Conservation (phyloP, 2,888 invertebrate genomes). For the Acleris holmiana region DNA sequence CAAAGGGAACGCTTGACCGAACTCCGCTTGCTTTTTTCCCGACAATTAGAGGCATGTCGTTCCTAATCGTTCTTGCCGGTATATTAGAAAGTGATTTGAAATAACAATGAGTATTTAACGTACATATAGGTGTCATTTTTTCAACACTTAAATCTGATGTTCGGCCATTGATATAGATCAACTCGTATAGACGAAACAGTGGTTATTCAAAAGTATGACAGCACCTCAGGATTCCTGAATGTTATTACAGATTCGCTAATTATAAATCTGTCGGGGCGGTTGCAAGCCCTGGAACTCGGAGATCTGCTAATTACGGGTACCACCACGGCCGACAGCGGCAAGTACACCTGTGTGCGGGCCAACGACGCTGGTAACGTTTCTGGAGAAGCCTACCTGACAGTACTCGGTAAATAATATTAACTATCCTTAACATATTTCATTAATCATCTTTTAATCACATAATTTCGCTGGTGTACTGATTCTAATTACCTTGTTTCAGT, state of each 20-base stretch:
- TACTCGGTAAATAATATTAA: constrained; percentile 85
- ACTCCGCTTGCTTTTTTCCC: too few species aligned
- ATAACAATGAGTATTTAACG: too few species aligned
- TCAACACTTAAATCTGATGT: too few species aligned
- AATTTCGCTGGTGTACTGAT: not conserved
- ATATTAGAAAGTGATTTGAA: too few species aligned
- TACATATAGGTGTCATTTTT: too few species aligned
- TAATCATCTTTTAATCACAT: not conserved
- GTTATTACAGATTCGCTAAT: constrained; percentile 71
- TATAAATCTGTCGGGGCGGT: constrained; percentile 86
- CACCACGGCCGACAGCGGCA: constrained; percentile 92
- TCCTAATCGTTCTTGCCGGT: too few species aligned
- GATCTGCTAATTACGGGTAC: constrained; percentile 95
- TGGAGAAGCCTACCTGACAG: constrained; percentile 92
- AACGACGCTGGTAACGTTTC: constrained; percentile 95
- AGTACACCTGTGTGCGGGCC: constrained; percentile 94
- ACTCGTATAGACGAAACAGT: too few species aligned
- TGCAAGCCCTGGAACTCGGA: constrained; percentile 93
- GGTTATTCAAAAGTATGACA: too few species aligned
- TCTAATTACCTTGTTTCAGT: constrained; percentile 81
- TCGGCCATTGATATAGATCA: too few species aligned
- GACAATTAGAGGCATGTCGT: too few species aligned
- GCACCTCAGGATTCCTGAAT: constrained; percentile 1
- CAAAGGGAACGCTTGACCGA: too few species aligned
- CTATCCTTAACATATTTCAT: not conserved